Evolutionary conservation across 2,113 vertebrate species (phyloP), one percentile per base, ranked within the genome.

Genomic region (Psettodes erumei): DNA sequence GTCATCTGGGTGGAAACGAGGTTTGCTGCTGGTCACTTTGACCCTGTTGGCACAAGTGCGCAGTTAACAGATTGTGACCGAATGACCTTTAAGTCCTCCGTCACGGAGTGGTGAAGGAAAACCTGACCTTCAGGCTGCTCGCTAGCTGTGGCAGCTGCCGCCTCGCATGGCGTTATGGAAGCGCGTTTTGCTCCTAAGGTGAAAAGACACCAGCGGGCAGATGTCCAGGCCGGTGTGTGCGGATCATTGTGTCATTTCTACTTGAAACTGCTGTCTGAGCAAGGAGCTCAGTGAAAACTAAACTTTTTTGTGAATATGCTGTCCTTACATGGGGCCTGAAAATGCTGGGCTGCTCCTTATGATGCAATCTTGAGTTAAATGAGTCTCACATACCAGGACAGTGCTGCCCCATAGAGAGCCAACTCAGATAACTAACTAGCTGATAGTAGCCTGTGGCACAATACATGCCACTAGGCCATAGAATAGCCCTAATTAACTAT

Each of bases 41-140:
- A 86, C 71, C 72, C 84, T 60, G 69, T 81, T 90, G 91, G 93
- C 90, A 72, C 55, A 77, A 50, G 79, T 62, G 71, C 85, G 81
- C 79, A 62, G 79, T 80, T 85, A 91, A 93, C 93, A 92, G 93
- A 93, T 92, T 93, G 91, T 85, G 92, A 91, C 89, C 88, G 40
- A 65, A 65, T 83, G 91, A 93, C 93, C 91, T 93, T 94, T 94
- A 38, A 60, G 78, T 88, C 80, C 74, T 75, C 86, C 68, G 77
- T 91, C 84, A 70, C 42, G 8, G 85, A 84, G 80, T 55, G 70
- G 71, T 79, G 78, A 87, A 90, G 85, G 90, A 81, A 86, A 85
- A 81, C 62, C 71, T 93, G 92, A 94, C 92, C 92, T 93, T 93
- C 89, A 81, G 89, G 77, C 87, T 67, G 81, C 77, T 60, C n/a